Base-by-base conservation (phyloP, 2,888 invertebrate genomes). In the Epinotia brunnichana region DNA sequence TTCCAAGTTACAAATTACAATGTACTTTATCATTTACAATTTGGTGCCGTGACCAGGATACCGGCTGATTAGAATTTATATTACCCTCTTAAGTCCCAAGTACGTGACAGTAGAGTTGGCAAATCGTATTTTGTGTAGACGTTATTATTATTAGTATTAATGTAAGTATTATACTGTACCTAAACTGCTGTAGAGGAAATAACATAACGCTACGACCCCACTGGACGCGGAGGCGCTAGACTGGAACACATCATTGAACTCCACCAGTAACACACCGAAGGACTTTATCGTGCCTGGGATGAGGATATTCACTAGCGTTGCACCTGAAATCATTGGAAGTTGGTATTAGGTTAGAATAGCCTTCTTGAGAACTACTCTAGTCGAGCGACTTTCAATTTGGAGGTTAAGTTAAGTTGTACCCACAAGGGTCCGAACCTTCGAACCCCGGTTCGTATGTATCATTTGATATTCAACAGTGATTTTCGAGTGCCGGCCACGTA, bases 241-340 rank as follows among this genome's bases (percentile, higher is more conserved):
- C 4, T 96, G 86, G 84, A 97, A 97, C 21, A 96, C 96, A 78
- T 96, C 96, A 74, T 96, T 92, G 87, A 97, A 97, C 83, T 97
- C 97, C 53, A 97, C 95, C 81, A 97, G 95, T 0, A 98, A 90
- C 0, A 98, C 97, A 15, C 98, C 97, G 82, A 97, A 97, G 3
- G 97, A 97, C 87, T 97, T 97, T 62, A 97, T 96, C 0, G 97
- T 97, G 53, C 97, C 97, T 5, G 97, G 97, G 51, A 97, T 96
- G 24, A 97, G 92, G 78, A 97, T 95, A 85, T 97, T 97, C 70
- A 97, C 97, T 82, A 97, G 87, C 70, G 97, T 97, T 3, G 97
- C 95, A 63, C 97, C 95, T 89, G 94, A 81, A 83, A 95, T 66
- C 3, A 4, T 59, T 24, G 11, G 9, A 0, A 9, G 15, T 15